Evolutionary conservation across 1,140 invertebrate species (phyloP), one percentile per base, ranked within the genome.

Genomic region (Coenobita brevimanus): DNA sequence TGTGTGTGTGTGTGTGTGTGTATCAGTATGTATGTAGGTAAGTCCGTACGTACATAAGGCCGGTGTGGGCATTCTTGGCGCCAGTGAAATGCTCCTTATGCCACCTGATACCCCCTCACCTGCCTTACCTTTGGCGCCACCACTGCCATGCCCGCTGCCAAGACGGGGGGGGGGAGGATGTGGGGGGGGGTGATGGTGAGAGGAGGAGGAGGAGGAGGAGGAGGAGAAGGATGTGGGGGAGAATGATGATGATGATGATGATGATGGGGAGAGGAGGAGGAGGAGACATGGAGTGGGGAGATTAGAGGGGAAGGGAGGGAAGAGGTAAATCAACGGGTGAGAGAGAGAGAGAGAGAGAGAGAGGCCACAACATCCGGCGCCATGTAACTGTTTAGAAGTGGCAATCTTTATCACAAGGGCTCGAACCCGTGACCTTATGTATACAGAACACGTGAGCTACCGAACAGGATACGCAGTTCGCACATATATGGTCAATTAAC

Each of bases 201-300:
- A 24, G n/a, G 0, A 24, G 13, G 4, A 24, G 2, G 64, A 27
- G 64, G 24, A 27, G 64, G 64, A 69, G 64, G 64, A 27, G 64
- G 24, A 24, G 64, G 64, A 33, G 4, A 30, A 33, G 4, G 1
- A 17, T 71, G 1, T 24, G 30, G 0, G 27, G 67, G 27, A 27
- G n/a, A 33, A 3, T 71, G 38, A 60, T 89, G 95, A 96, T 96
- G 95, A 98, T 97, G 97, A 94, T 98, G 97, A 95, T 98, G 95
- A 90, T 97, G 97, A 94, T 99, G 98, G 93, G 98, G 98, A 98
- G 98, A 99, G 89, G 97, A 98, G 50, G 98, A 99, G 91, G 97
- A 97, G n/a, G n/a, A n/a, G n/a, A n/a, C n/a, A n/a, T n/a, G n/a
- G n/a, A n/a, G n/a, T n/a, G n/a, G n/a, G n/a, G n/a, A n/a, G n/a